A percentile compares a stretch with the other conserved stretches of the same genome.
These are phyloP conservation scores for Promerops cafer DNA, from an alignment of 2,113 vertebrate genomes.

Conservation along the genomic window DNA sequence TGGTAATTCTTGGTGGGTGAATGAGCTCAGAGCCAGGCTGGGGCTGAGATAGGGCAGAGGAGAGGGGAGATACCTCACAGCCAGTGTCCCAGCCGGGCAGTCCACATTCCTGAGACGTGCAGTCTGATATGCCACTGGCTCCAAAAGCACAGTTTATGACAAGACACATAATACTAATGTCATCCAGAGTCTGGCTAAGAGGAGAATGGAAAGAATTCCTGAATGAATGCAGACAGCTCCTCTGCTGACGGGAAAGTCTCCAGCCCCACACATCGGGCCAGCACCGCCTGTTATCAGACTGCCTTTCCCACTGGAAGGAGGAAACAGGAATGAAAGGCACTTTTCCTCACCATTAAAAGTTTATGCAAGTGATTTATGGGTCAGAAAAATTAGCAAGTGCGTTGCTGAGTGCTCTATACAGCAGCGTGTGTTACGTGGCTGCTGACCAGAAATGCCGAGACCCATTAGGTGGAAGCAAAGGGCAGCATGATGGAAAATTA, in stretches of 20 bases:
- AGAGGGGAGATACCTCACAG: background rate
- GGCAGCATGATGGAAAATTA: slow-evolving; percentile 24
- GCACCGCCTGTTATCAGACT: background rate
- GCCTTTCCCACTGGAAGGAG: slow-evolving; percentile 15
- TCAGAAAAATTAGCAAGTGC: slow-evolving; percentile 26
- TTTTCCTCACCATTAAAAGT: background rate
- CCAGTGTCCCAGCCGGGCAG: background rate
- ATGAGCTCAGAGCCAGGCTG: background rate
- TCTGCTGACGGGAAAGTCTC: background rate
- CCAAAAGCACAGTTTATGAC: background rate
- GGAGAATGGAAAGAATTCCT: slow-evolving; percentile 54
- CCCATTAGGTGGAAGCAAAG: slow-evolving; percentile 46
- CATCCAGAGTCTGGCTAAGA: slow-evolving; percentile 23
- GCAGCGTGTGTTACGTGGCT: background rate
- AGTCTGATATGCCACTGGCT: background rate
- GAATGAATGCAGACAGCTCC: slow-evolving; percentile 29
- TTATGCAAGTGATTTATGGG: slow-evolving; percentile 31
- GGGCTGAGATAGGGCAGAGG: background rate
- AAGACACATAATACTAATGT: background rate
- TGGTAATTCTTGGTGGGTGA: background rate
- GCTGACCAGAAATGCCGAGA: slow-evolving; percentile 48
- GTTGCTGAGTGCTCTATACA: background rate
- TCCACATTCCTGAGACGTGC: background rate
- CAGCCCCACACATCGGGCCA: background rate
- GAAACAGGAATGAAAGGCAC: slow-evolving; percentile 53